Evolutionary conservation across 2,888 invertebrate species (phyloP).

Genomic region (Dastarcus helophoroides): DNA sequence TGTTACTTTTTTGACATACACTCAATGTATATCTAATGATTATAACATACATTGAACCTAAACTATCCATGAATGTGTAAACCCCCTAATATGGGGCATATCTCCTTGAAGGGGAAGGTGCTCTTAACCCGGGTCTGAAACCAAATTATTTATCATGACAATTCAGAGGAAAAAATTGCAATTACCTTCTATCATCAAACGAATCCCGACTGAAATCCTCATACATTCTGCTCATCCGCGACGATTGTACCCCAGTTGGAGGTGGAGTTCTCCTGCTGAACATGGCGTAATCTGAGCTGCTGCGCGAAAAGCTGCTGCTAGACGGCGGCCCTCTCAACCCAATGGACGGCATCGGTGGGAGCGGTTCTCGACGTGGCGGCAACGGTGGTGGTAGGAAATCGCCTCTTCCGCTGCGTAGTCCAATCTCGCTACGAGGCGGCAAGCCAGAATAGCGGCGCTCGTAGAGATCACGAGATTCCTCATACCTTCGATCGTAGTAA

Average conservation of each 20-base stretch:
- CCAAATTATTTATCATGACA: conserved; percentile 16
- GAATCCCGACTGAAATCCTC: conserved; percentile 83
- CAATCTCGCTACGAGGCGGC: conserved; percentile 40
- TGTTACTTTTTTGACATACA: too few species aligned
- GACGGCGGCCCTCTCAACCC: conserved; percentile 46
- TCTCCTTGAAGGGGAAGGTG: conserved; percentile 73
- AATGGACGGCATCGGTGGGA: conserved; percentile 57
- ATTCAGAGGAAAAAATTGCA: too few species aligned
- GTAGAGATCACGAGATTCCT: conserved; percentile 67
- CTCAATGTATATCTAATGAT: too few species aligned
- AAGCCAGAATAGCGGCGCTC: conserved; percentile 63
- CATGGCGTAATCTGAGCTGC: conserved; percentile 59
- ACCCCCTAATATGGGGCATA: conserved; percentile 66
- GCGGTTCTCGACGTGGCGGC: conserved; percentile 58
- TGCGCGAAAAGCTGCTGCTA: conserved; percentile 47
- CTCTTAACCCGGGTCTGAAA: conserved; percentile 65
- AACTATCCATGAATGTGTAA: background rate
- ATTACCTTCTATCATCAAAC: conserved; percentile 74
- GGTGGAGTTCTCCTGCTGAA: conserved; percentile 75
- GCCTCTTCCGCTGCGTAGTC: conserved; percentile 41
- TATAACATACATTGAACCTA: conserved; percentile 2
- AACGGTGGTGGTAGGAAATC: conserved; percentile 65
- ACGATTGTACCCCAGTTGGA: conserved; percentile 26
- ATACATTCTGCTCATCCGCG: conserved; percentile 54
- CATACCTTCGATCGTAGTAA: conserved; percentile 73